A percentile compares a stretch with the other conserved stretches of the same genome.
Evolutionary conservation across 2,888 invertebrate species (phyloP).

Genomic region (Agriopis leucophaearia): DNA sequence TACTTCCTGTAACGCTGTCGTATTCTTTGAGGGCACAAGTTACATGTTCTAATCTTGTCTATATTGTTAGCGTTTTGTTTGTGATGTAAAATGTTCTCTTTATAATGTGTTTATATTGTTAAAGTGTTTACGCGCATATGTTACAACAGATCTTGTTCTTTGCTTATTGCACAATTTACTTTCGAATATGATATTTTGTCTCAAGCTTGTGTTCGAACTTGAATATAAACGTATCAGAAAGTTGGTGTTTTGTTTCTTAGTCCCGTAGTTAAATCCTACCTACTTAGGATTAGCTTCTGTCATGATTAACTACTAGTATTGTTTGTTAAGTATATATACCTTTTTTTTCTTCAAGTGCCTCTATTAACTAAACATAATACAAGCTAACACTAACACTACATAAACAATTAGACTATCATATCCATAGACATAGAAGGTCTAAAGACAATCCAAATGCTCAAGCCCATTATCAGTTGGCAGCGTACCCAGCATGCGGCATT

Average conservation of each 20-base stretch:
- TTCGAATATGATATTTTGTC: conserved; percentile 64
- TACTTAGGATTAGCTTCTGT: not conserved
- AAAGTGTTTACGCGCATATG: conserved; percentile 60
- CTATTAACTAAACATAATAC: too few relatives aligned
- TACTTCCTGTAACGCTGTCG: conserved; percentile 1
- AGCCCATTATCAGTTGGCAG: too few relatives aligned
- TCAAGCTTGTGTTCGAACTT: conserved; percentile 70
- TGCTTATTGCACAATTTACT: conserved; percentile 75
- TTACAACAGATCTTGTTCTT: conserved; percentile 61
- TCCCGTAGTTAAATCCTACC: not conserved
- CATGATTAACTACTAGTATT: too few relatives aligned
- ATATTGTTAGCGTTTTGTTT: conserved; percentile 24
- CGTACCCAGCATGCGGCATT: too few relatives aligned
- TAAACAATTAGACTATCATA: too few relatives aligned
- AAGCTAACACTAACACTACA: too few relatives aligned
- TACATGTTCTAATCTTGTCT: conserved; percentile 3
- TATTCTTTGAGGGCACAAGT: conserved; percentile 26
- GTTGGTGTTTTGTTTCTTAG: conserved; percentile 13
- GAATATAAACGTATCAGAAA: conserved; percentile 44
- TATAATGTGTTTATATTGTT: conserved; percentile 54
- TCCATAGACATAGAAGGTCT: too few relatives aligned
- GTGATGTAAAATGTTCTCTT: conserved; percentile 41
- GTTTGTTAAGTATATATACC: too few relatives aligned
- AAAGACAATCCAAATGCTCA: too few relatives aligned
- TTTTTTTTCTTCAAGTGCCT: too few relatives aligned